Percentiles rank a stretch among this genome's conserved stretches.
These are phyloP conservation scores for Diabrotica balteata DNA, from an alignment of 2,888 invertebrate genomes.

Conservation along the genomic window DNA sequence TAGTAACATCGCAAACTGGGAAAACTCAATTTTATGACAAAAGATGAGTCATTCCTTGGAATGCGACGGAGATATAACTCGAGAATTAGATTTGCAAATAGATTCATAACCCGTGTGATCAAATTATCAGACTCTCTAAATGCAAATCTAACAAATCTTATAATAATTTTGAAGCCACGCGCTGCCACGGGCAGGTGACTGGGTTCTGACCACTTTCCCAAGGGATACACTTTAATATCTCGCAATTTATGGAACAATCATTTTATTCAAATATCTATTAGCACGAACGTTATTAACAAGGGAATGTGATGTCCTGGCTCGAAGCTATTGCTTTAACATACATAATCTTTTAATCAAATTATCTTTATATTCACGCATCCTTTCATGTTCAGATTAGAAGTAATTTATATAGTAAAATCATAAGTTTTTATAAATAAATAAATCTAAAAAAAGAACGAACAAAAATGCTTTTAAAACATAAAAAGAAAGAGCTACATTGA, in stretches of 20 bases:
- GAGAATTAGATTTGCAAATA: constrained; percentile 35
- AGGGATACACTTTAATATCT: neutral
- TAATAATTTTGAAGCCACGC: constrained; percentile 22
- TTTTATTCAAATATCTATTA: neutral
- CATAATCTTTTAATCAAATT: too few species aligned
- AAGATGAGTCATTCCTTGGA: constrained; percentile 24
- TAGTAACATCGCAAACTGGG: constrained; percentile 19
- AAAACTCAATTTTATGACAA: constrained; percentile 21
- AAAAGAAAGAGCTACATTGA: too few species aligned
- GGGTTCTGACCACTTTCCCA: neutral
- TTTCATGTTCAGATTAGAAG: too few species aligned
- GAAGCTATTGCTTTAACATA: too few species aligned
- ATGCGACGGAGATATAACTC: constrained; percentile 14
- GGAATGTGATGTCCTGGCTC: too few species aligned
- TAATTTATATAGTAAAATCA: too few species aligned
- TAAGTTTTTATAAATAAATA: too few species aligned
- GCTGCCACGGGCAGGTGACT: neutral
- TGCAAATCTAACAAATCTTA: constrained; percentile 37
- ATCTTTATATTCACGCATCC: too few species aligned
- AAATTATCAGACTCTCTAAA: constrained; percentile 37
- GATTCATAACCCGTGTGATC: constrained; percentile 31
- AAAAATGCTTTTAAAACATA: too few species aligned
- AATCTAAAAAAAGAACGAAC: too few species aligned
- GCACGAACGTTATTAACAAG: neutral
- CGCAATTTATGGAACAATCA: neutral